phyloP scores from a whole-genome alignment of 2,113 vertebrate genomes.

The Pygathrix nemaeus region DNA sequence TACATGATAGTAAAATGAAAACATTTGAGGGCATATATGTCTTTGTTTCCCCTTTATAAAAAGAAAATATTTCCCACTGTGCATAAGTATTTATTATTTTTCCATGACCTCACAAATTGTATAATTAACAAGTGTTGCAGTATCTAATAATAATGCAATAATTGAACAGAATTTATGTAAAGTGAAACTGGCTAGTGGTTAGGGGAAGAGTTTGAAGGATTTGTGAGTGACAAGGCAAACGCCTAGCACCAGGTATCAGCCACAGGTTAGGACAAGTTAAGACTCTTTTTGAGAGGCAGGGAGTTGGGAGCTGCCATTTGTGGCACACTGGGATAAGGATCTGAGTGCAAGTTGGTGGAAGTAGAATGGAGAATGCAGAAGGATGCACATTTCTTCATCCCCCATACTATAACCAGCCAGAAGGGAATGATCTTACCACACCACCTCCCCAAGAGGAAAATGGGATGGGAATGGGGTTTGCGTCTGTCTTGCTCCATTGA shows the following conservation, averaged over 20 bases:
- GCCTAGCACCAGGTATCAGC: background rate
- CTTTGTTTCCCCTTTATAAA: background rate
- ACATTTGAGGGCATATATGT: background rate
- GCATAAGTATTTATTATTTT: constrained; percentile 15
- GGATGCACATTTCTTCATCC: background rate
- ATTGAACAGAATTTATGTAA: background rate
- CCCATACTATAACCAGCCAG: background rate
- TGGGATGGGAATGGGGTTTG: background rate
- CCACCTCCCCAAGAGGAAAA: background rate
- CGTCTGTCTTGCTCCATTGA: background rate
- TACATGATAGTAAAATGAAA: background rate
- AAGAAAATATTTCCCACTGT: background rate
- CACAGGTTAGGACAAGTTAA: background rate
- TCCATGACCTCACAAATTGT: constrained; percentile 32
- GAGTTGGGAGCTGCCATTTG: background rate
- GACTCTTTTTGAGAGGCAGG: background rate
- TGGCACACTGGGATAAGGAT: background rate
- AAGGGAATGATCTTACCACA: background rate
- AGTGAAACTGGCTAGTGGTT: background rate
- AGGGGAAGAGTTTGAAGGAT: background rate
- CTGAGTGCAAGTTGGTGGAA: background rate
- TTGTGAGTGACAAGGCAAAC: background rate
- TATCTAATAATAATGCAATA: background rate
- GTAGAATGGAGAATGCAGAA: background rate
- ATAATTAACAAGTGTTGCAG: background rate